These are phyloP conservation scores for Bombyx mori DNA, from an alignment of 1,140 invertebrate species.

Conservation along the genomic window ASM3026992v2 NC_085119.1:6065501-6066000, in stretches of 20 bases:
- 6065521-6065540: background rate
- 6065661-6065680: slow-evolving; percentile 45
- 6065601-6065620: slow-evolving; percentile 38
- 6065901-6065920: too few relatives aligned
- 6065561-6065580: slow-evolving; percentile 32
- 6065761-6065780: background rate
- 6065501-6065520: too few relatives aligned
- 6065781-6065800: background rate
- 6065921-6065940: too few relatives aligned
- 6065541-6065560: slow-evolving; percentile 61
- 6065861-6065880: background rate
- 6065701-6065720: slow-evolving; percentile 16
- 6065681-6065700: slow-evolving; percentile 28
- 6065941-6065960: too few relatives aligned
- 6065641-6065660: slow-evolving; percentile 32
- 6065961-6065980: too few relatives aligned
- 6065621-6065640: slow-evolving; percentile 44
- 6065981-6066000: too few relatives aligned
- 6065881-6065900: background rate
- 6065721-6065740: slow-evolving; percentile 17
- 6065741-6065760: slow-evolving; percentile 3
- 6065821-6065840: background rate
- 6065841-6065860: background rate
- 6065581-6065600: slow-evolving; percentile 58
- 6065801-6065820: background rate